A percentile compares a stretch with the other conserved stretches of the same genome.
These are phyloP conservation scores for Campylomormyrus numenius DNA, from an alignment of 2,113 vertebrate species.

Conservation along the genomic window DNA sequence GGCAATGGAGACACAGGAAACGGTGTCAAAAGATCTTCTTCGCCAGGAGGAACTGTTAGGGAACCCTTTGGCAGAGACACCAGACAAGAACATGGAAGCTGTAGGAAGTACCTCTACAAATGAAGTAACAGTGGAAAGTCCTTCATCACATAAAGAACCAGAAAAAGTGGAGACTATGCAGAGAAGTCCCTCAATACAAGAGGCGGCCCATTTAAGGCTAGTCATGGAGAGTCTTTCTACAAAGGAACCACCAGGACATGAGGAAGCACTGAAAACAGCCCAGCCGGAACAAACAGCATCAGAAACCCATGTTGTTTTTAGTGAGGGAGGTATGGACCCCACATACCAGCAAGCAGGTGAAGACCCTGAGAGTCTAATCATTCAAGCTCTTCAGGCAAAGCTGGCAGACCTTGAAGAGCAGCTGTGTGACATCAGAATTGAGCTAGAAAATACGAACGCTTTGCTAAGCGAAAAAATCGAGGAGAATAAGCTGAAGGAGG, in stretches of 20 bases:
- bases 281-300: neutral
- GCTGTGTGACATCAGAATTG: constrained; percentile 64
- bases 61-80: constrained; percentile 33
- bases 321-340: neutral
- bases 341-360: neutral
- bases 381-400: constrained; percentile 62
- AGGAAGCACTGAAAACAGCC: neutral
- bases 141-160: neutral
- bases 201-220: neutral
- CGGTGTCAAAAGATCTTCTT: constrained; percentile 10
- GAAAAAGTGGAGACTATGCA: neutral
- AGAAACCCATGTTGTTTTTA: constrained; percentile 7
- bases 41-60: constrained; percentile 29
- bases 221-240: neutral
- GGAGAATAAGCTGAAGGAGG: constrained; percentile 71
- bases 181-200: neutral
- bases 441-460: constrained; percentile 63
- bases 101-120: neutral
- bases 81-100: constrained; percentile 30
- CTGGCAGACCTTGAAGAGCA: constrained; percentile 67
- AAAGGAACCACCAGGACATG: neutral
- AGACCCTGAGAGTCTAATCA: constrained; percentile 28
- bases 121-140: neutral
- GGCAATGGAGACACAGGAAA: constrained; percentile 28
- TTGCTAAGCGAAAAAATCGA: constrained; percentile 67